Base-by-base conservation (phyloP, 1,140 invertebrate genomes). In the Meloidogyne hapla region DNA sequence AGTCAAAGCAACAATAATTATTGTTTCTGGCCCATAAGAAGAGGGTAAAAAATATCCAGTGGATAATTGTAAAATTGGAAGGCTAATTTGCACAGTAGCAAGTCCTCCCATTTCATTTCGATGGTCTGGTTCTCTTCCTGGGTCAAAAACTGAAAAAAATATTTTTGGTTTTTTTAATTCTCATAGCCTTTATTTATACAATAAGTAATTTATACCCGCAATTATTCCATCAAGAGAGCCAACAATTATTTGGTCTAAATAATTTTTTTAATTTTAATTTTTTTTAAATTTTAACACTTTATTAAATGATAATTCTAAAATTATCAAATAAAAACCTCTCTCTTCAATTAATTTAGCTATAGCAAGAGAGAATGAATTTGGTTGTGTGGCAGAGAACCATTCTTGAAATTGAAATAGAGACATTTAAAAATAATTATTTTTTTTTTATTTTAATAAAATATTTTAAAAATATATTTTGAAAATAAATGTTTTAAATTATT, bases 331-430 rank as follows among this genome's bases (percentile, higher is more conserved):
- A 26, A 25, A 15, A 81, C 81, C 79, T 82, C 79, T 33, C 28
- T 71, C 65, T 28, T 65, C 83, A 18, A 82, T 65, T 28, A 82
- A 67, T 40, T 66, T 33, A 21, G 74, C 81, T 18, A 75, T 33
- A 18, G 67, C 62, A 9, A 82, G 69, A 5, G 78, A 73, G 21
- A 73, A 69, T 26, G 42, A 67, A 28, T 69, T 78, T 15, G 38
- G 28, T 33, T 74, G 26, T 23, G 48, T 15, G 18, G 25, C 28
- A 25, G 74, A 26, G 62, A 74, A 82, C 82, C 83, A 82, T 74
- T 82, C 82, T 75, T 83, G 78, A 28, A 79, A 66, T 72, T 82
- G 81, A 64, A 82, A 82, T 33, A 82, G 28, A 6, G 81, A 82
- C 81, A 82, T 82, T 23, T 25, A 21, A 33, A 33, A 33, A 8